Conservation (phyloP, 2,113 vertebrate species). For the Greenwoodochromis staneri region DNA sequence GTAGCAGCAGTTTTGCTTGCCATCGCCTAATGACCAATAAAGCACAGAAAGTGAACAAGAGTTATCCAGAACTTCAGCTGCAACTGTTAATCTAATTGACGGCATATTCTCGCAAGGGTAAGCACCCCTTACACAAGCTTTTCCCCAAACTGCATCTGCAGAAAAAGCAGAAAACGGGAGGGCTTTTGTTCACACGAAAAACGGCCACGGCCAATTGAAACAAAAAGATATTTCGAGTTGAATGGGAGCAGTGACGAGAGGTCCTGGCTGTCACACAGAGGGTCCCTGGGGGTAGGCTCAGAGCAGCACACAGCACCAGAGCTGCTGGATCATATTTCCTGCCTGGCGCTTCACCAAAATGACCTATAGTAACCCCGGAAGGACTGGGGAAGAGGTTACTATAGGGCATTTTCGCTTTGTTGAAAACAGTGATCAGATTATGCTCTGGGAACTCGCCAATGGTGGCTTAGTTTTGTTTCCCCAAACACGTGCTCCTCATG, state of each 20-base stretch:
- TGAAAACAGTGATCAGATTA: background rate
- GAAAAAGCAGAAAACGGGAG: background rate
- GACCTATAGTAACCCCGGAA: conserved; percentile 85
- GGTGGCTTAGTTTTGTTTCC: background rate
- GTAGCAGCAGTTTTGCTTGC: background rate
- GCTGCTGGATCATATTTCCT: conserved; percentile 65
- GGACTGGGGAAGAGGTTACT: conserved; percentile 77
- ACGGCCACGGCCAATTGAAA: conserved; percentile 17
- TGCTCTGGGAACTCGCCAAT: background rate
- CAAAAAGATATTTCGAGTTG: conserved; percentile 38
- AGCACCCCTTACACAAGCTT: background rate
- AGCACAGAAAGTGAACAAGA: background rate
- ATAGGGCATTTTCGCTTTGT: conserved; percentile 64
- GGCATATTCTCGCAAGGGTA: background rate
- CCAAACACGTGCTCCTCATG: background rate
- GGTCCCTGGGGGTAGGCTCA: conserved; percentile 30
- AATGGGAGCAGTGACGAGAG: conserved; percentile 43
- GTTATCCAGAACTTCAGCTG: background rate
- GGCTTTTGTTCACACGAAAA: conserved; percentile 29
- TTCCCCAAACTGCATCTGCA: conserved; percentile 6
- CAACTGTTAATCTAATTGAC: background rate
- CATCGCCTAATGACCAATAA: background rate
- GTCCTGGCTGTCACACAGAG: conserved; percentile 11
- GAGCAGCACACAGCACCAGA: background rate
- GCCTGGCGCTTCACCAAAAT: conserved; percentile 59